Base-by-base conservation (phyloP, 1,140 invertebrate genomes). In the Drosophila kurseongensis region DNA sequence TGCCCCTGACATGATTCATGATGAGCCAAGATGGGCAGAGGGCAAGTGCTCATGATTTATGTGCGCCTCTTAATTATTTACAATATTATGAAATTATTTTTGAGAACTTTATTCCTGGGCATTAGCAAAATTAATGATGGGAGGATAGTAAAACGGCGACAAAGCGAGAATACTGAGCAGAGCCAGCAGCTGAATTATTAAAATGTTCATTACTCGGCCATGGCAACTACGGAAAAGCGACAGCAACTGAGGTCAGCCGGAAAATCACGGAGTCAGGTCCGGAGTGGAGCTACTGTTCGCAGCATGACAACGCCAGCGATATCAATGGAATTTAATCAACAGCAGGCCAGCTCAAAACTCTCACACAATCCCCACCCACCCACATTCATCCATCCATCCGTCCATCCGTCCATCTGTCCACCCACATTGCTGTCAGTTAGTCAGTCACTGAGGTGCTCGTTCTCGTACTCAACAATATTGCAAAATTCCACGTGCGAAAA, bases 401-500 rank as follows among this genome's bases (percentile, higher is more conserved):
- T 9, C 9, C 9, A 7, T 9, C n/a, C 50, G 48, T 14, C 50
- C 12, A 7, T 3, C 2, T 36, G 14, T 52, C 54, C 52, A 41
- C 52, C 54, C 27, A 58, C 59, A 32, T 2, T 14, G 44, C 59
- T 66, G 63, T 65, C 63, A 65, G 62, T 66, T 42, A 63, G 32
- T 57, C 40, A 67, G 40, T 65, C 51, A 41, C 23, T 32, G 63
- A 38, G 66, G 41, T 55, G 67, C 41, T 32, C 41, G 35, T 54
- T 52, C 47, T 41, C 61, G 63, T 72, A 61, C 65, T 68, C 62
- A 61, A 77, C 84, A 63, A 71, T 78, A 89, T 89, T 89, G 85
- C 84, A 68, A 89, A 89, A 89, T 89, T 90, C 84, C 84, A 89
- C 77, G 85, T 89, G 80, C 85, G 77, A 90, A 89, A 80, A 84